Percentiles rank a stretch among this genome's conserved stretches.
These are phyloP conservation scores for Andrena bucephala DNA, from an alignment of 2,888 invertebrate species.

Conservation along the genomic window DNA sequence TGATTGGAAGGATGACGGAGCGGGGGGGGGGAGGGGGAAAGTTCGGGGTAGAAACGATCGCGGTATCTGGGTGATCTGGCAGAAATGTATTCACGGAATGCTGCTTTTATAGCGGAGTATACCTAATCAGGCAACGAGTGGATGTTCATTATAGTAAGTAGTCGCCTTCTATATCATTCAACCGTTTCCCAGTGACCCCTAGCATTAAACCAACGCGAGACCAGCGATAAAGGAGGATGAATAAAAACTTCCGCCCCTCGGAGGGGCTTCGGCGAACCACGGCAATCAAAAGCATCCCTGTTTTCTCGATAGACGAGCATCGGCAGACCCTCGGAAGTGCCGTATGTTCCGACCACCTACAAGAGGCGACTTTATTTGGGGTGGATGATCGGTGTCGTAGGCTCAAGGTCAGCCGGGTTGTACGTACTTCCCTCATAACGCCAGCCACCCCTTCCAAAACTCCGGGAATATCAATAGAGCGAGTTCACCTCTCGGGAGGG, in stretches of 20 bases:
- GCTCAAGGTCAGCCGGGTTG: constrained; percentile 33
- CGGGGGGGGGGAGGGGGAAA: too few species aligned
- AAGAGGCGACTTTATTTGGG: constrained; percentile 50
- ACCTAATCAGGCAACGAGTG: too few species aligned
- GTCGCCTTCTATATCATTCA: not conserved
- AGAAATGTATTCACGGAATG: too few species aligned
- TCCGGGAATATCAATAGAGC: constrained; percentile 48
- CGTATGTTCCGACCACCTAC: constrained; percentile 35
- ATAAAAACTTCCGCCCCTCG: constrained; percentile 6
- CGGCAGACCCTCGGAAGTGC: constrained; percentile 23
- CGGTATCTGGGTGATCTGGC: too few species aligned
- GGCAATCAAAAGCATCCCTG: not conserved
- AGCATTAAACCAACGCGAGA: not conserved
- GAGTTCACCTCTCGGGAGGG: constrained; percentile 20
- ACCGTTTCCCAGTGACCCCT: not conserved
- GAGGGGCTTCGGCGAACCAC: not conserved
- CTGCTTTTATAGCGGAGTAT: too few species aligned
- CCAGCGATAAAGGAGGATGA: not conserved
- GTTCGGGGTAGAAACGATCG: too few species aligned
- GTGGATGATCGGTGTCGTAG: constrained; percentile 45
- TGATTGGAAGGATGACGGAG: too few species aligned
- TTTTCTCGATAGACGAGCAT: constrained; percentile 16
- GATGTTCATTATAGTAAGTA: too few species aligned
- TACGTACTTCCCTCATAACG: constrained; percentile 25
- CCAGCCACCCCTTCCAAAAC: constrained; percentile 33